Evolutionary conservation across 2,888 invertebrate species (phyloP).

Genomic region (Scaptodrosophila latifasciaeformis): DNA sequence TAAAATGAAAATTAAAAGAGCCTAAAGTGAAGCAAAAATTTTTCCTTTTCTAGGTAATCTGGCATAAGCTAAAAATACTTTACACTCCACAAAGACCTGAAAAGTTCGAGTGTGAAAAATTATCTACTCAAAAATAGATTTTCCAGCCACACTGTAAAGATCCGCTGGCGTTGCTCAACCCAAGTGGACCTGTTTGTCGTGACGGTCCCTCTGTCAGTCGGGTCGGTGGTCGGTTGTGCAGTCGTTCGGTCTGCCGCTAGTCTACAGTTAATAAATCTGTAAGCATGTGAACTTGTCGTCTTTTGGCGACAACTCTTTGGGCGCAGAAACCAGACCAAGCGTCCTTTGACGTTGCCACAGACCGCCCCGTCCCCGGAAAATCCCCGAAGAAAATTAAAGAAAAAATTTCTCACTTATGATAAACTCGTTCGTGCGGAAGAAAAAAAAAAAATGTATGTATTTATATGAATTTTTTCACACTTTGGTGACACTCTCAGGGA

Average conservation of each 20-base stretch:
- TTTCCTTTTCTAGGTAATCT: no score
- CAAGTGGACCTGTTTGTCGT: constrained; percentile 4
- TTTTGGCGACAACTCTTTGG: neutral
- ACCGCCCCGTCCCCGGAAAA: constrained; percentile 35
- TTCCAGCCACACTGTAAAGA: constrained; percentile 37
- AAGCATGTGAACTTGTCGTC: constrained; percentile 8
- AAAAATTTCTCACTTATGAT: constrained; percentile 29
- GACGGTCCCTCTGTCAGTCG: constrained; percentile 15
- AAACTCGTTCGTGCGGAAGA: constrained; percentile 50
- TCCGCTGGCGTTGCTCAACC: constrained; percentile 10
- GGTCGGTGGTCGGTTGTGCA: constrained; percentile 20
- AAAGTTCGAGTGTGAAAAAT: constrained; percentile 60
- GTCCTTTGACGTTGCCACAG: no score
- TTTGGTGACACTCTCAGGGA: no score
- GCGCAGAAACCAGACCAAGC: no score
- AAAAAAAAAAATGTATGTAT: no score
- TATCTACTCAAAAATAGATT: constrained; percentile 62
- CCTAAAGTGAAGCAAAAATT: no score
- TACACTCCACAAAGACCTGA: no score
- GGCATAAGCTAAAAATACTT: no score
- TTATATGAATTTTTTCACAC: no score
- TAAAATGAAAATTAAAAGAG: no score
- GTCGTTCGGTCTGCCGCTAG: constrained; percentile 30
- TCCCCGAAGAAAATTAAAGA: constrained; percentile 30
- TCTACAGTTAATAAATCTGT: constrained; percentile 58